These are phyloP conservation scores for Crotophaga sulcirostris DNA, from an alignment of 2,113 vertebrate species.

Conservation along the genomic window DNA sequence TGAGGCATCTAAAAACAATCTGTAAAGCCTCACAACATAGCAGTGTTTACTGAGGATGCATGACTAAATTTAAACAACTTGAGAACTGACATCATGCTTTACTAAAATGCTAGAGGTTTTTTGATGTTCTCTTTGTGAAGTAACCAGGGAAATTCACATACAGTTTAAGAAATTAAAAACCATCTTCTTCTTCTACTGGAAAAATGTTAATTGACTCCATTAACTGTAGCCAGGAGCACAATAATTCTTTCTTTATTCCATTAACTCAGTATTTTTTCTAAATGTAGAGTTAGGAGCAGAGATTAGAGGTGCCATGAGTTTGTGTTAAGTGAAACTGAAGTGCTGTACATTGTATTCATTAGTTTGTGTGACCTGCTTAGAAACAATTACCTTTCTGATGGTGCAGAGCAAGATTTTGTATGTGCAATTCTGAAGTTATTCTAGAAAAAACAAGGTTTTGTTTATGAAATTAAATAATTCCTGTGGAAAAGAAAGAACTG, in stretches of 20 bases:
- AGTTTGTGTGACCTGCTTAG: neutral
- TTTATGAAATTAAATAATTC: neutral
- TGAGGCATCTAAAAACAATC: neutral
- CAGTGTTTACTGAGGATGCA: constrained; percentile 28
- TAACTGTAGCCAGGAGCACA: neutral
- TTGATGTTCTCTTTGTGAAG: constrained; percentile 24
- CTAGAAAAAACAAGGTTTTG: neutral
- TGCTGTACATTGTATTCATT: neutral
- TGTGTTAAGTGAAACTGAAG: neutral
- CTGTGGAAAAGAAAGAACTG: neutral
- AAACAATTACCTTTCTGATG: neutral
- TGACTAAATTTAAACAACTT: constrained; percentile 55
- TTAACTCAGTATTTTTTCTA: neutral
- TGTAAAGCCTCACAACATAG: constrained; percentile 19
- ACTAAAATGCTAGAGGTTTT: neutral
- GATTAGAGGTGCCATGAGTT: neutral
- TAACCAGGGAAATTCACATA: neutral
- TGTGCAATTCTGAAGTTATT: neutral
- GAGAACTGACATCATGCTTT: neutral
- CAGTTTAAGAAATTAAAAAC: constrained; percentile 8
- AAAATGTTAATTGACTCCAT: neutral
- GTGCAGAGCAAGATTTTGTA: neutral
- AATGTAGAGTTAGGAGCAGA: neutral
- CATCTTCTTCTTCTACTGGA: neutral
- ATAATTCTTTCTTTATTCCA: neutral